Evolutionary conservation across 2,113 vertebrate genomes (phyloP), one percentile per base, ranked within the genome.

Genomic region (Lagopus leucura): DNA sequence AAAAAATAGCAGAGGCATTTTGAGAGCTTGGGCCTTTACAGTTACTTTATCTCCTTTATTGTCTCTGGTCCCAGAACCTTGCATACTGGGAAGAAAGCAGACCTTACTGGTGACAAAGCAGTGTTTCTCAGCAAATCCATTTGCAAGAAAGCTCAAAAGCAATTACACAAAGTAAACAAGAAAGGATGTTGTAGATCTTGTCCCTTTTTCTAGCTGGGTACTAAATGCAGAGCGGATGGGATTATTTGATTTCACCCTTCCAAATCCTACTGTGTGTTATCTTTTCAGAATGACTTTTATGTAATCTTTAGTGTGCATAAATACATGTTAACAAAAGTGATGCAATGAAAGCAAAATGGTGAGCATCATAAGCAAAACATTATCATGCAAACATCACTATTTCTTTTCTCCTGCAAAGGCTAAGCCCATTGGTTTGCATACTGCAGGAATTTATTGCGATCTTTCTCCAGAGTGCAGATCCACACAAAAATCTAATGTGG

Each of bases 291-390:
- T 92, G 85, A 93, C 88, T 97, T 97, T 92, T 94, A 40, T 92
- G 86, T 94, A 94, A 94, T 96, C 88, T 95, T 95, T 83, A 85
- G 67, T 84, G 54, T 92, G 94, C 92, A 96, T 89, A 97, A 96
- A 97, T 96, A 93, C 92, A 94, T 95, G 94, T 71, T 96, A 96
- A 95, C 74, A 43, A 90, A 91, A 94, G 38, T 42, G 36, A 70
- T 52, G 66, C 58, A 86, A 85, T 50, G 92, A 93, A 92, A 96
- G 66, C 74, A 92, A 95, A 97, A 86, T 79, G 93, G 82, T 58
- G 85, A 45, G 28, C 25, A 61, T 48, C 2, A 18, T 94, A 96
- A 94, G 60, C 25, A 84, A 74, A 90, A 54, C 83, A 54, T 69
- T 89, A 7, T 83, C 43, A 69, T 36, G 43, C 82, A 92, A 90